Evolutionary conservation across 1,140 invertebrate genomes (phyloP).

Genomic region (Nephila pilipes): DNA sequence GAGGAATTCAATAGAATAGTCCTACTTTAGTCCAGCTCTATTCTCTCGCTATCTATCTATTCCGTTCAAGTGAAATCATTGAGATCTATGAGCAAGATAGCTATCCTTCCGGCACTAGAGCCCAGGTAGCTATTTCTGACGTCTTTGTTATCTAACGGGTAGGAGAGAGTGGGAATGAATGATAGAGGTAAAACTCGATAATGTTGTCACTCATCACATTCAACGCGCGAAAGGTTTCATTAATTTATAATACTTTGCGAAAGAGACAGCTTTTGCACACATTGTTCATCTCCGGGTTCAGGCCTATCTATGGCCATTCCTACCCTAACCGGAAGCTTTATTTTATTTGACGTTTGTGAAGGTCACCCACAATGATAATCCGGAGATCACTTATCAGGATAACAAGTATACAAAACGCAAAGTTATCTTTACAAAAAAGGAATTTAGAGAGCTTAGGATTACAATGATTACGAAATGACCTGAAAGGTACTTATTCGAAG

Average conservation of each 20-base stretch:
- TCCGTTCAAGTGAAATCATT: neutral
- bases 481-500: neutral
- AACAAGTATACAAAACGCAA: conserved; percentile 13
- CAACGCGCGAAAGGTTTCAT: neutral
- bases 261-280: neutral
- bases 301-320: neutral
- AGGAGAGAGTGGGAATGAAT: neutral
- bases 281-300: neutral
- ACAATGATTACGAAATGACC: neutral
- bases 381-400: conserved; percentile 1
- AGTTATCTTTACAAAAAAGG: neutral
- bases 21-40: neutral
- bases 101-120: neutral
- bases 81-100: neutral
- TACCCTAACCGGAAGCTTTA: neutral
- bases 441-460: neutral
- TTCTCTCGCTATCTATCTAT: neutral
- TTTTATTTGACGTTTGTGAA: neutral
- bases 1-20: neutral
- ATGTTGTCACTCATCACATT: conserved; percentile 2
- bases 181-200: conserved; percentile 28
- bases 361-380: conserved; percentile 18
- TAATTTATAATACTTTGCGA: conserved; percentile 5
- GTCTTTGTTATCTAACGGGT: neutral
- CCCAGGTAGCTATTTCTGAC: neutral